Conservation (phyloP, 2,113 vertebrate genomes). For the Anoura caudifer region DNA sequence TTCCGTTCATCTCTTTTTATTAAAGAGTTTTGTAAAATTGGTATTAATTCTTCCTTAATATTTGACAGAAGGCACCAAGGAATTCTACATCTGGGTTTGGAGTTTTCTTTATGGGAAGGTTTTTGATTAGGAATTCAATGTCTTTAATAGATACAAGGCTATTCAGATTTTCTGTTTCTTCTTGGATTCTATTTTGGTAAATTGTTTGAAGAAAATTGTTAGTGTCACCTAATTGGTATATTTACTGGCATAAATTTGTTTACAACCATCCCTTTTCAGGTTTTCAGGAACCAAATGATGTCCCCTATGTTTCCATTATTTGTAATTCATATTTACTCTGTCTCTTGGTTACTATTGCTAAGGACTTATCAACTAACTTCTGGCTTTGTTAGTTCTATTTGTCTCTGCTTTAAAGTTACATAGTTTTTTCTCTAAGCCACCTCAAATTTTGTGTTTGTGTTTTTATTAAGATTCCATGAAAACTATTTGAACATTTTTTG, state of each 20-base stretch:
- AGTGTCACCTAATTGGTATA: not conserved
- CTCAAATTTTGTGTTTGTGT: not conserved
- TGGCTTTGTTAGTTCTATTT: not conserved
- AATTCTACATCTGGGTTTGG: not conserved
- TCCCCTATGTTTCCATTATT: not conserved
- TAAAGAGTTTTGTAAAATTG: not conserved
- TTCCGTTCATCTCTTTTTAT: not conserved
- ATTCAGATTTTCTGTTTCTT: not conserved
- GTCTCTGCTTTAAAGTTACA: not conserved
- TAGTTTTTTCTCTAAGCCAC: not conserved
- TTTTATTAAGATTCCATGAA: not conserved
- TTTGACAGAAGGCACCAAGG: not conserved
- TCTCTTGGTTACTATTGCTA: not conserved
- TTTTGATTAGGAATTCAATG: not conserved
- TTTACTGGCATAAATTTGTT: not conserved
- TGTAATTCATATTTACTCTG: not conserved
- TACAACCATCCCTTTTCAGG: not conserved
- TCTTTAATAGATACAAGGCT: not conserved
- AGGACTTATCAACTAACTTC: not conserved
- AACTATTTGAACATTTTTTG: not conserved
- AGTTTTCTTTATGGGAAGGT: not conserved
- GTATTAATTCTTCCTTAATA: not conserved
- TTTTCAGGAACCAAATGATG: not conserved
- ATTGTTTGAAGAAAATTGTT: slow-evolving; percentile 6
- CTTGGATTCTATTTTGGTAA: not conserved